Base-by-base conservation (phyloP, 2,888 invertebrate genomes). In the Disparrhopalites patrizii region DNA sequence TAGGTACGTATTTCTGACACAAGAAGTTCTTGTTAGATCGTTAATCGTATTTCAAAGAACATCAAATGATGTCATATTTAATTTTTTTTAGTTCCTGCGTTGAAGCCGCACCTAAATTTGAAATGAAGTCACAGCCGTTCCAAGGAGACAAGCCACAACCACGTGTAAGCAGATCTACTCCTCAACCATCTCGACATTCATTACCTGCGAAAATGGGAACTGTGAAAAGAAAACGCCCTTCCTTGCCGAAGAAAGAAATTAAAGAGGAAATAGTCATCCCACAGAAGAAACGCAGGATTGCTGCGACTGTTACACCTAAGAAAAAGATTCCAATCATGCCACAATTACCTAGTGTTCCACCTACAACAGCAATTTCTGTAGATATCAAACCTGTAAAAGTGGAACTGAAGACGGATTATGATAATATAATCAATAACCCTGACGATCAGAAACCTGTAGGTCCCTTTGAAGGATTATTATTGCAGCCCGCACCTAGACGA, bases 31-130 rank as follows among this genome's bases (percentile, higher is more conserved):
- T 10, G 36, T 36, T 36, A 13, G 47, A 8, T 5, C 47, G 13
- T 47, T 40, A 4, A 23, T 25, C 15, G 25, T 25, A 23, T 23
- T 36, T 56, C 38, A 13, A n/a, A 33, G 33, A 33, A n/a, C n/a
- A n/a, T n/a, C n/a, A n/a, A n/a, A n/a, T n/a, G 3, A 38, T 56
- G 10, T 15, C 7, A 47, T 47, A 43, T 64, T 47, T 56, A 28
- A 50, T 43, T 61, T 55, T 25, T 43, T 18, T 2, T 47, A 62
- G 52, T 38, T 64, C 47, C 7, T 47, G 60, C 40, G 31, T 60
- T 18, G 61, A 65, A 25, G 13, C 64, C 7, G 52, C 51, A 36
- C 31, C 62, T 20, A 51, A 30, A 28, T 23, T 52, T 4, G 47
- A 31, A 10, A 18, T 47, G 7, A 50, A 52, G 28, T 27, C 36